phyloP scores from a whole-genome alignment of 2,113 vertebrate genomes.

The Stegostoma tigrinum region DNA sequence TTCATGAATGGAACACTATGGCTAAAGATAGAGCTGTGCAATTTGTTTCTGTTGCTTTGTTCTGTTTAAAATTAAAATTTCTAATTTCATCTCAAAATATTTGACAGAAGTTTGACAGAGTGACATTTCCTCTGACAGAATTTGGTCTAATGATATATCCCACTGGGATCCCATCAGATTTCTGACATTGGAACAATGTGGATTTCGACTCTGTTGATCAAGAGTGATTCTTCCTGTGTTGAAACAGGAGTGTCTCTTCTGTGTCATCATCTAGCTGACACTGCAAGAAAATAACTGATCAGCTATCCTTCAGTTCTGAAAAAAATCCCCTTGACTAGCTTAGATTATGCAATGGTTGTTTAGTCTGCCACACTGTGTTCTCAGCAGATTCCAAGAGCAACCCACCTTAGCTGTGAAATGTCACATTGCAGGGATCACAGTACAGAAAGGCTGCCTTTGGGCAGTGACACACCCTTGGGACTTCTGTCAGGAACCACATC shows the following conservation, averaged over 20 bases:
- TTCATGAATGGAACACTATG: background rate
- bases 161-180: background rate
- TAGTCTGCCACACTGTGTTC: background rate
- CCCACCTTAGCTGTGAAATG: background rate
- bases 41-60: background rate
- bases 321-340: background rate
- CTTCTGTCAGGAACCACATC: background rate
- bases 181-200: background rate
- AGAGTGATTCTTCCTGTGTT: too few species aligned
- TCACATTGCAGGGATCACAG: background rate
- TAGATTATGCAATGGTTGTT: background rate
- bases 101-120: background rate
- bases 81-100: background rate
- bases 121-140: background rate
- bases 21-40: background rate
- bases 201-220: background rate
- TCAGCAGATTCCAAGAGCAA: background rate
- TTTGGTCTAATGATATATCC: background rate
- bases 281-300: background rate
- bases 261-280: background rate
- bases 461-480: background rate
- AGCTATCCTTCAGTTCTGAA: background rate
- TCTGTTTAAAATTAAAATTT: slow-evolving; percentile 18
- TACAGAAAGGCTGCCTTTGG: background rate
- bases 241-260: background rate